Evolutionary conservation across 2,797 vertebrate genomes (phyloP).

Genomic region (Psittacula echo): DNA sequence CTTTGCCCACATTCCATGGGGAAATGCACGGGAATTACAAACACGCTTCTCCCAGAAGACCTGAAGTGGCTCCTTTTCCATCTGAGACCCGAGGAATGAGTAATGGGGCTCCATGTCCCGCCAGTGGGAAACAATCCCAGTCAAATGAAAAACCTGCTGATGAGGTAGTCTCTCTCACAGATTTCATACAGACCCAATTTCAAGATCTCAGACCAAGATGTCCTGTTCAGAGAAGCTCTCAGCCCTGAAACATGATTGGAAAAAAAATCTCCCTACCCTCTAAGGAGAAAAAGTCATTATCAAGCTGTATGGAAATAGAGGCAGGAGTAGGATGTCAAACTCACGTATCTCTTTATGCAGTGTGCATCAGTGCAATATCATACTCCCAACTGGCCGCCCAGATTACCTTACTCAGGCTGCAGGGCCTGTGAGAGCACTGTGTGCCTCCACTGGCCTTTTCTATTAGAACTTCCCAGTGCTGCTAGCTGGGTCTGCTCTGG

Average conservation of each 20-base stretch:
- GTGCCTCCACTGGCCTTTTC: background rate
- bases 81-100: background rate
- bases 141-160: background rate
- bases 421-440: background rate
- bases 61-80: background rate
- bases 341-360: background rate
- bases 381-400: conserved; percentile 15
- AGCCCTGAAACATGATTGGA: conserved; percentile 38
- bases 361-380: conserved; percentile 24
- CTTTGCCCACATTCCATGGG: background rate
- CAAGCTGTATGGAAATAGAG: background rate
- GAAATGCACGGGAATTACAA: conserved; percentile 38
- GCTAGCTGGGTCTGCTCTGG: background rate
- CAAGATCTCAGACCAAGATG: conserved; percentile 40
- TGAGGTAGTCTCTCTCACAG: conserved; percentile 9
- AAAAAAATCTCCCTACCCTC: conserved; percentile 43
- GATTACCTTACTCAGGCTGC: background rate
- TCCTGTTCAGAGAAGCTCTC: conserved; percentile 1
- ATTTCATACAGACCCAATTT: background rate
- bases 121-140: conserved; percentile 2
- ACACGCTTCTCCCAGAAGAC: background rate
- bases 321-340: conserved; percentile 22
- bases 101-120: background rate
- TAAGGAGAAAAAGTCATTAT: conserved; percentile 9
- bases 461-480: background rate